phyloP scores from a whole-genome alignment of 2,888 invertebrate species.

The Phlogophora meticulosa region DNA sequence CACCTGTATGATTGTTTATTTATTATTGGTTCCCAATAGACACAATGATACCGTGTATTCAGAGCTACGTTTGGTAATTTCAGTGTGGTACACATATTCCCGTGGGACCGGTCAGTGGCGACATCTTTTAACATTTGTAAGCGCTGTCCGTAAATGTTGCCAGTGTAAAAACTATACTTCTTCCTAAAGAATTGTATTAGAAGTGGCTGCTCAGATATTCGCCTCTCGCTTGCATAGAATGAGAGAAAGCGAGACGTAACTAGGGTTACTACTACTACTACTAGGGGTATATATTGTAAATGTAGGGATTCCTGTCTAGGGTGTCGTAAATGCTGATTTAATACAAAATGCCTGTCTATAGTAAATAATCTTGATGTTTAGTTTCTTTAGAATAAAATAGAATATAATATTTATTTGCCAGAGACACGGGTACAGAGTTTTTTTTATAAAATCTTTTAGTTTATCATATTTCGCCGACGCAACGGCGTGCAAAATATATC shows the following conservation, averaged over 20 bases:
- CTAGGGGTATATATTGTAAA: too few species aligned
- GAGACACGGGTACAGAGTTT: too few species aligned
- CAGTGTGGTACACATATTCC: conserved; percentile 86
- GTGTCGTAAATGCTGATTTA: too few species aligned
- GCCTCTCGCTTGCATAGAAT: conserved; percentile 11
- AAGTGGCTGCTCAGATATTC: conserved; percentile 8
- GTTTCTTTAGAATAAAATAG: too few species aligned
- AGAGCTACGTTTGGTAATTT: conserved; percentile 67
- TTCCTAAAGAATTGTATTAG: background rate
- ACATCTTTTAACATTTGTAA: conserved; percentile 81
- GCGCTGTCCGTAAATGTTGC: conserved; percentile 79
- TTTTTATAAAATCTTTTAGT: too few species aligned
- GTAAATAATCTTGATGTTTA: too few species aligned
- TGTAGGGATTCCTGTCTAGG: too few species aligned
- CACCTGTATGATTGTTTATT: background rate
- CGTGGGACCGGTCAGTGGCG: conserved; percentile 87
- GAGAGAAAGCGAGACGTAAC: conserved; percentile 13
- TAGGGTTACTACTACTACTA: too few species aligned
- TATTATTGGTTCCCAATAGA: background rate
- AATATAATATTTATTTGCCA: too few species aligned
- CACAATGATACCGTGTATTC: conserved; percentile 15
- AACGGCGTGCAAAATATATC: too few species aligned
- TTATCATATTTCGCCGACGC: too few species aligned
- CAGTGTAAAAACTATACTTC: conserved; percentile 46
- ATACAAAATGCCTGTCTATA: too few species aligned